Base-by-base conservation (phyloP, 2,797 vertebrate species). In the Parotocinclus haroldoi region DNA sequence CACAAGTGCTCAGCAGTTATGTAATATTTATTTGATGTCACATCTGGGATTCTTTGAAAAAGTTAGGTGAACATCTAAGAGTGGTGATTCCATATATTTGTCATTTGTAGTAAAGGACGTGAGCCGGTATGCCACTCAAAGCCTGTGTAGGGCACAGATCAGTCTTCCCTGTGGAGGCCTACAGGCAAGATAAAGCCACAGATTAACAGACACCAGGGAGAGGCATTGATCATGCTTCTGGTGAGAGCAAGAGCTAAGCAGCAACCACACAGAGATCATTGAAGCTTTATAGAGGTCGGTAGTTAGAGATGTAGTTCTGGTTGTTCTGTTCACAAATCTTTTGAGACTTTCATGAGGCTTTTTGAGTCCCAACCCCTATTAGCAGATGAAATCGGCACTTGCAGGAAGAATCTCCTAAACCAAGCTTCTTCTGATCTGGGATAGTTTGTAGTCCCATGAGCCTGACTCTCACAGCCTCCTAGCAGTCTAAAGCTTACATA, bases 151-250 rank as follows among this genome's bases (percentile, higher is more conserved):
- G 53, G 56, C 18, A 63, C 58, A 38, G 60, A 36, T 76, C 69
- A 66, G 58, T 44, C 18, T 17, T 63, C 9, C 56, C 54, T 51
- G 49, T 44, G 50, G 57, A 60, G 10, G 51, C 49, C 63, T 63
- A 16, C n/a, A 64, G 66, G 69, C 58, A 61, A 67, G 72, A 69
- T 76, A 69, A 78, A 62, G 60, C 39, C 44, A 17, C 27, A 75
- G 72, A 74, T 77, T 76, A 76, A 71, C 69, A 71, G 73, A 60
- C 54, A 72, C 73, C 68, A 61, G 58, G 37, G 58, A 54, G 14
- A 52, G 9, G 54, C 66, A 70, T 75, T 65, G 76, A 78, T 76
- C 70, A 59, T 14, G 45, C 64, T 68, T 50, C 49, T 45, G 58
- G 18, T 44, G 63, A 63, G 18, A 55, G 65, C 52, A 76, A 46